Conservation (phyloP, 1,140 invertebrate species). For the Macrosteles quadrilineatus region DNA sequence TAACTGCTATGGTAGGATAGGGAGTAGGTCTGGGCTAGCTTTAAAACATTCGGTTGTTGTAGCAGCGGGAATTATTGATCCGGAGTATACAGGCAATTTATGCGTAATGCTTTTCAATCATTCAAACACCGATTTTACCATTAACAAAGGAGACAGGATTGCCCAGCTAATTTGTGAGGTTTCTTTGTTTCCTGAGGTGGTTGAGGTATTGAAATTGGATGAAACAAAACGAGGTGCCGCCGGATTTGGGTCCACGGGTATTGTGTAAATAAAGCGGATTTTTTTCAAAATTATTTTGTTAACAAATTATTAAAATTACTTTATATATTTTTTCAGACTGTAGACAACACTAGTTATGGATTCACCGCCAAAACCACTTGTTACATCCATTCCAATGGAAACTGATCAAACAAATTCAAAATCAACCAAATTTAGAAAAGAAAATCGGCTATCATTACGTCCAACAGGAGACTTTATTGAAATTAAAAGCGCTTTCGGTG, state of each 20-base stretch:
- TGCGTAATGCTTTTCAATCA: conserved; percentile 96
- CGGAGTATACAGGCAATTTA: conserved; percentile 91
- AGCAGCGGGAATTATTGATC: conserved; percentile 64
- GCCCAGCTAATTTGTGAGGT: conserved; percentile 96
- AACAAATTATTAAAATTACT: too few relatives aligned
- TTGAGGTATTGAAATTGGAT: conserved; percentile 57
- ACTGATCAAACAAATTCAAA: too few relatives aligned
- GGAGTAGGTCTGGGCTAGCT: conserved; percentile 94
- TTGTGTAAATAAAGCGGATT: not conserved
- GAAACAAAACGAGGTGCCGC: not conserved
- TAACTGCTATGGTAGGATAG: conserved; percentile 93
- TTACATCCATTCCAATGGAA: too few relatives aligned
- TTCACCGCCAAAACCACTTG: too few relatives aligned
- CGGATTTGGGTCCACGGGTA: not conserved
- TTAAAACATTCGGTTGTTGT: conserved; percentile 96
- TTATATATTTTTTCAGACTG: too few relatives aligned
- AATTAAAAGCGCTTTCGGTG: not conserved
- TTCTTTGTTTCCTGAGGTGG: conserved; percentile 81
- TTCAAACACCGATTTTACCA: conserved; percentile 73
- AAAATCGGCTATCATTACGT: not conserved
- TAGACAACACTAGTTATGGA: too few relatives aligned
- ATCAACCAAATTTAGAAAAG: too few relatives aligned
- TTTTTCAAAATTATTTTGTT: not conserved
- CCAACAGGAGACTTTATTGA: not conserved
- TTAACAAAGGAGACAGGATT: conserved; percentile 87